Evolutionary conservation across 2,797 vertebrate species (phyloP).

Genomic region (Otus scops): DNA sequence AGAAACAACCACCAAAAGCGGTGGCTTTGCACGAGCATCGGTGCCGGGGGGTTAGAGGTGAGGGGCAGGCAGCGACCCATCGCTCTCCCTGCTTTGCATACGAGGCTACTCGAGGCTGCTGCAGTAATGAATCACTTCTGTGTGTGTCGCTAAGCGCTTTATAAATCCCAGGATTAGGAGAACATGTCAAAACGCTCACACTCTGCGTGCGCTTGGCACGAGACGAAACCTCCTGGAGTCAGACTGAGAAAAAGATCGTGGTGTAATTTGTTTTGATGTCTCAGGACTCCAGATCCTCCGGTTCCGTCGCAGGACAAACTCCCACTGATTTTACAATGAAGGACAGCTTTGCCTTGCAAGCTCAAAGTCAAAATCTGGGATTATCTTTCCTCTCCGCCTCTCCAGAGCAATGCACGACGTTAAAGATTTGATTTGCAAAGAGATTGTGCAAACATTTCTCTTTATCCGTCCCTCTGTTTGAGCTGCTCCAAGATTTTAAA

Average conservation of each 20-base stretch:
- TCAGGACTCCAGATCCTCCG: not conserved
- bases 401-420: not conserved
- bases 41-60: not conserved
- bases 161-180: not conserved
- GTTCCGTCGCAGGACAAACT: not conserved
- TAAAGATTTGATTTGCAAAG: slow-evolving; percentile 52
- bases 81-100: not conserved
- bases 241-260: not conserved
- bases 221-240: not conserved
- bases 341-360: not conserved
- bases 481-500: slow-evolving; percentile 6
- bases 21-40: not conserved
- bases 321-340: not conserved
- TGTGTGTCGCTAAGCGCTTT: not conserved
- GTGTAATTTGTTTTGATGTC: not conserved
- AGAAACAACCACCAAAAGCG: rapidly evolving
- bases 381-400: not conserved
- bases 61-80: not conserved
- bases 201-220: not conserved
- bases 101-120: not conserved
- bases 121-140: not conserved
- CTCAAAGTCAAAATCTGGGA: slow-evolving; percentile 5
- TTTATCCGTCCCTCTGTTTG: not conserved
- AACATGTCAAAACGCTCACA: not conserved
- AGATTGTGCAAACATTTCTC: slow-evolving; percentile 42